These are phyloP conservation scores for Paratrypauchen microcephalus DNA, from an alignment of 2,797 vertebrate genomes.

Conservation along the genomic window DNA sequence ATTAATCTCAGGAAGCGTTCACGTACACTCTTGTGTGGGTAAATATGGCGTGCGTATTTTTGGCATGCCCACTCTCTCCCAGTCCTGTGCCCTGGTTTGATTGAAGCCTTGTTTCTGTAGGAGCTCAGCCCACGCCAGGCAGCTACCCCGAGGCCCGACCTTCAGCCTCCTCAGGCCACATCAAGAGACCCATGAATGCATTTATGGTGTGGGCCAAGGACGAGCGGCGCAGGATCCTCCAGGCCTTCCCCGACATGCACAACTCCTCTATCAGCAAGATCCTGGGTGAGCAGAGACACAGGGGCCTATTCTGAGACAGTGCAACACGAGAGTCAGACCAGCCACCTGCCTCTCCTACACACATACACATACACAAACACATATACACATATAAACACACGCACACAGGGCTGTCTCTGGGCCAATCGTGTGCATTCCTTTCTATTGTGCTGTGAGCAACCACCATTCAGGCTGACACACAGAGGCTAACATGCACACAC, in stretches of 20 bases:
- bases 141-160: constrained; percentile 83
- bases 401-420: constrained; percentile 45
- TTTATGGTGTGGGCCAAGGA: constrained; percentile 99
- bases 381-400: constrained; percentile 8
- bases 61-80: background rate
- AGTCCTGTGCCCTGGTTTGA: constrained; percentile 10
- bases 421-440: constrained; percentile 65
- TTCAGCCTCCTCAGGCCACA: constrained; percentile 87
- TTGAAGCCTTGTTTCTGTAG: constrained; percentile 44
- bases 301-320: constrained; percentile 56
- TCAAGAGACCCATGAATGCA: constrained; percentile 98
- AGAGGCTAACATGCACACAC: background rate
- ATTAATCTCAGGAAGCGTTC: background rate
- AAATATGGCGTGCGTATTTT: constrained; percentile 6
- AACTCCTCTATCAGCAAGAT: constrained; percentile 99
- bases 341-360: constrained; percentile 59
- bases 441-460: constrained; percentile 52
- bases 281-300: constrained; percentile 80
- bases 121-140: constrained; percentile 73
- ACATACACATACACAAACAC: constrained; percentile 11
- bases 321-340: constrained; percentile 38
- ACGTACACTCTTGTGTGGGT: background rate
- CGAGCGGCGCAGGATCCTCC: constrained; percentile 92
- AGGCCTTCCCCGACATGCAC: constrained; percentile 98
- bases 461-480: constrained; percentile 9